Evolutionary conservation across 1,140 invertebrate species (phyloP).

Genomic region (Aporrectodea caliginosa): DNA sequence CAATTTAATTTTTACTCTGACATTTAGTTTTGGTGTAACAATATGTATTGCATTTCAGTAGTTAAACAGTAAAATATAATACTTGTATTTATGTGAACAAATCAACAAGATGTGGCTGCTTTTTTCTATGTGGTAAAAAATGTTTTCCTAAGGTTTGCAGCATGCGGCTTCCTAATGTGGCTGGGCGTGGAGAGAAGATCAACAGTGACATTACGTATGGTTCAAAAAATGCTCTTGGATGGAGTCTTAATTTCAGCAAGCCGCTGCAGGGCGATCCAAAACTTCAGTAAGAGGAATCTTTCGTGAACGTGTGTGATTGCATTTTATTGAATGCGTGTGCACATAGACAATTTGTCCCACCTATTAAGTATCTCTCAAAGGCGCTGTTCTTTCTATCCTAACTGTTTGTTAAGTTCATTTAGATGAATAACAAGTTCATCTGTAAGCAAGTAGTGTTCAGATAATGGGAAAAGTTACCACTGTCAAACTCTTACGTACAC

Average conservation of each 20-base stretch:
- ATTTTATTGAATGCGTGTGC: not conserved
- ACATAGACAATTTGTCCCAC: not conserved
- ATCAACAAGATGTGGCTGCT: not conserved
- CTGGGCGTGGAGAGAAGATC: slow-evolving; percentile 74
- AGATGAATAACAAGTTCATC: not conserved
- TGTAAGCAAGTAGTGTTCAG: not conserved
- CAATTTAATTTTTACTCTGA: not conserved
- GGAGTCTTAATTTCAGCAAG: slow-evolving; percentile 70
- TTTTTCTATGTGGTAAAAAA: too few species aligned
- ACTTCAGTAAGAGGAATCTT: slow-evolving; percentile 31
- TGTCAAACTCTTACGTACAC: too few species aligned
- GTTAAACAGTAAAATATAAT: too few species aligned
- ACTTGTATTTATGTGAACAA: too few species aligned
- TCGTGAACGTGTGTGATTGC: not conserved
- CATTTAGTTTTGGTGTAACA: not conserved
- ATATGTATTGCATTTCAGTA: not conserved
- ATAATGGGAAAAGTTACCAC: too few species aligned
- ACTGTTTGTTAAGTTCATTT: not conserved
- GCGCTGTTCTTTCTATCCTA: not conserved
- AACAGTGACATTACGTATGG: slow-evolving; percentile 73
- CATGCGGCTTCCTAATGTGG: slow-evolving; percentile 70
- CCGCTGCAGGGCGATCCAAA: slow-evolving; percentile 63
- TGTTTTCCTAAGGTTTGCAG: slow-evolving; percentile 61
- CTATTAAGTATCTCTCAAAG: not conserved
- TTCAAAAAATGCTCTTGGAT: slow-evolving; percentile 67